Evolutionary conservation across 1,140 invertebrate species (phyloP).

Genomic region (Hyphantria cunea): DNA sequence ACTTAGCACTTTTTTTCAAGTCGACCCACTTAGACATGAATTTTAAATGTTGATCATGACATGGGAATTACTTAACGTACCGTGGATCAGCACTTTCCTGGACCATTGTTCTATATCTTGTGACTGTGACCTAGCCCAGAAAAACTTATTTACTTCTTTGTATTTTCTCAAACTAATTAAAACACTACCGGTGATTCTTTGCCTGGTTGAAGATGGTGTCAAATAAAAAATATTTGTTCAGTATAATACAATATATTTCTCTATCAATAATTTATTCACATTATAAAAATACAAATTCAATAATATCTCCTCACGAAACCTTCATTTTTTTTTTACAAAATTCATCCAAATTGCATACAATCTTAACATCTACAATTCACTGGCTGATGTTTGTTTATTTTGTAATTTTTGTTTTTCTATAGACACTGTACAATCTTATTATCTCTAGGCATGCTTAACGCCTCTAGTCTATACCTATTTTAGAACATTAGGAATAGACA

Average conservation of each 20-base stretch:
- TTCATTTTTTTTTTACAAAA: slow-evolving; percentile 4
- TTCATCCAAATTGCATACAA: slow-evolving; percentile 18
- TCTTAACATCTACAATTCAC: slow-evolving; percentile 12
- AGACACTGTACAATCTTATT: not conserved
- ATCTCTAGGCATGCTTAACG: not conserved
- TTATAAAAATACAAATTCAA: slow-evolving; percentile 35
- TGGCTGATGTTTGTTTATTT: not conserved
- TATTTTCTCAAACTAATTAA: too few relatives aligned
- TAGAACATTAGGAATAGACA: slow-evolving; percentile 2
- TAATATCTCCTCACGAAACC: slow-evolving; percentile 20
- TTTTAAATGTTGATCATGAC: too few relatives aligned
- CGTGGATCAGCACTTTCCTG: too few relatives aligned
- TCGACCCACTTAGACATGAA: too few relatives aligned
- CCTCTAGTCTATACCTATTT: slow-evolving; percentile 2
- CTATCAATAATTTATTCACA: slow-evolving; percentile 15
- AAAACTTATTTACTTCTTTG: too few relatives aligned
- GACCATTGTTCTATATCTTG: too few relatives aligned
- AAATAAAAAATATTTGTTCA: slow-evolving; percentile 11
- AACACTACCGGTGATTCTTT: not conserved
- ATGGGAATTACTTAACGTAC: too few relatives aligned
- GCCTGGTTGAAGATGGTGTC: not conserved
- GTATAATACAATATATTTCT: slow-evolving; percentile 17
- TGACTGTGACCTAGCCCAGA: too few relatives aligned
- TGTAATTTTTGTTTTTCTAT: slow-evolving; percentile 9
- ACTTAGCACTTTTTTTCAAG: too few relatives aligned